Evolutionary conservation across 2,797 vertebrate genomes (phyloP).

Genomic region (Lepus oiostolus): DNA sequence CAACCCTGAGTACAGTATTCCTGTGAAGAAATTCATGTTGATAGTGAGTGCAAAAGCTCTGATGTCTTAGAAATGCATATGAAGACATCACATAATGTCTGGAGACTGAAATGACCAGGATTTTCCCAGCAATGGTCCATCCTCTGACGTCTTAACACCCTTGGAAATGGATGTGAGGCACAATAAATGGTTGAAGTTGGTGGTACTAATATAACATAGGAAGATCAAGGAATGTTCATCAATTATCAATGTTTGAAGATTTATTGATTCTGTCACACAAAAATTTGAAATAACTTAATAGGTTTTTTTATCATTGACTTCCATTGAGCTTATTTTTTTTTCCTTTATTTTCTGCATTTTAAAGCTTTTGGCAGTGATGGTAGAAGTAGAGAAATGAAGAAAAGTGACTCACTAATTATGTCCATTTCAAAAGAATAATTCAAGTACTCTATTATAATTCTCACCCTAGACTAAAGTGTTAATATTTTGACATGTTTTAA

Average conservation of each 20-base stretch:
- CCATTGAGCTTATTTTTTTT: not conserved
- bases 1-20: not conserved
- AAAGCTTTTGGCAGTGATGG: not conserved
- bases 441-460: not conserved
- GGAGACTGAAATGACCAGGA: not conserved
- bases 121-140: not conserved
- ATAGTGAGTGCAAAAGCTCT: not conserved
- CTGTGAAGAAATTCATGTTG: not conserved
- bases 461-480: not conserved
- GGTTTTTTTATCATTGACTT: not conserved
- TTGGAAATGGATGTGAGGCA: not conserved
- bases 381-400: not conserved
- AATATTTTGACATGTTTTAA: not conserved
- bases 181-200: not conserved
- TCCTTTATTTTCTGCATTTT: not conserved
- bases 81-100: not conserved
- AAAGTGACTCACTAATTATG: not conserved
- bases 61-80: not conserved
- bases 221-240: not conserved
- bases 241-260: not conserved
- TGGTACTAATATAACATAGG: not conserved
- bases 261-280: not conserved
- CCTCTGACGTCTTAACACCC: not conserved
- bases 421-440: constrained; percentile 10
- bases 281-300: not conserved